phyloP scores from a whole-genome alignment of 2,113 vertebrate species.

The Varanus salvator region DNA sequence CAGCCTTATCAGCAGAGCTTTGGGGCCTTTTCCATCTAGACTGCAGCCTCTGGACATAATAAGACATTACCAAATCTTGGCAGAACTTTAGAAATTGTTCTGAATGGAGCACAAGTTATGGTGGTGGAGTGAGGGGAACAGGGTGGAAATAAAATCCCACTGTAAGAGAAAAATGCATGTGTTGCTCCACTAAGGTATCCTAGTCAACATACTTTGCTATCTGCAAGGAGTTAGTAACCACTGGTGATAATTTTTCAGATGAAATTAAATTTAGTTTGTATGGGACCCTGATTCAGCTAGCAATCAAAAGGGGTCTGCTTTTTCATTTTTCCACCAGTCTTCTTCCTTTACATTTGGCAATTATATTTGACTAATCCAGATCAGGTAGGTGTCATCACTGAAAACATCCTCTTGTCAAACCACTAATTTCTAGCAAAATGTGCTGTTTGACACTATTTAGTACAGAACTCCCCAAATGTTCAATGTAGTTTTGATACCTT shows the following conservation, averaged over 20 bases:
- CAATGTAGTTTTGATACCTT: not conserved
- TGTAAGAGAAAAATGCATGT: not conserved
- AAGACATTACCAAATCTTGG: not conserved
- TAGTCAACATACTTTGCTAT: not conserved
- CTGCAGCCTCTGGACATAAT: no score
- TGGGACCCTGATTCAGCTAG: not conserved
- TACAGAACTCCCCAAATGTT: not conserved
- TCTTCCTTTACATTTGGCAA: not conserved
- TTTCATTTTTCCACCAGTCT: not conserved
- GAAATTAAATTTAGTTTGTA: not conserved
- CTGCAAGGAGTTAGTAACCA: not conserved
- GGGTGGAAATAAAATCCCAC: not conserved
- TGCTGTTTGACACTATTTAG: not conserved
- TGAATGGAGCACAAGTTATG: not conserved
- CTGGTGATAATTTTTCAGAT: not conserved
- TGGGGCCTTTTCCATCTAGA: not conserved
- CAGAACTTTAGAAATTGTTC: not conserved
- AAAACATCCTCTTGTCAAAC: not conserved
- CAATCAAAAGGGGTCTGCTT: not conserved
- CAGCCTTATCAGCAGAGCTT: not conserved
- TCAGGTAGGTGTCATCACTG: not conserved
- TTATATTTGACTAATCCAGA: not conserved
- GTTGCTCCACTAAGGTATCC: not conserved
- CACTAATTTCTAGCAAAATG: not conserved
- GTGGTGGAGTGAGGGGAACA: not conserved